Evolutionary conservation across 2,113 vertebrate species (phyloP).

Genomic region (Verasper variegatus): DNA sequence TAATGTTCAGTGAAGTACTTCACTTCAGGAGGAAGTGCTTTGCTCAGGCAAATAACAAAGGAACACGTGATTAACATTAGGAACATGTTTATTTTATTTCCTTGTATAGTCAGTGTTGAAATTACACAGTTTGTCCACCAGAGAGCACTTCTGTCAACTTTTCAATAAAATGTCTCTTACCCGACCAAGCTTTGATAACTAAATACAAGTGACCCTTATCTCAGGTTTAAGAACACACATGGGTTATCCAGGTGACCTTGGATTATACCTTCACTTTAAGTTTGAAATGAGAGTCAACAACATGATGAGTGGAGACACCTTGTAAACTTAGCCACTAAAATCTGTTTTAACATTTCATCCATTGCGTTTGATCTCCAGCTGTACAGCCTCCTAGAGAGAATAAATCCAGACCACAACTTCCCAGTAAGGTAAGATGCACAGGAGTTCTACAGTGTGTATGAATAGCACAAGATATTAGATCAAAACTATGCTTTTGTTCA

Average conservation of each 20-base stretch:
- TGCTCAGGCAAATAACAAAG: not conserved
- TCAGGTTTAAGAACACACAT: not conserved
- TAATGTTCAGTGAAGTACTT: not conserved
- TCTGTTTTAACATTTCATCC: not conserved
- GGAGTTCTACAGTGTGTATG: not conserved
- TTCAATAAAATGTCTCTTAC: not conserved
- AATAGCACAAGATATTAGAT: not conserved
- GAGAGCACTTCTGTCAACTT: conserved; percentile 2
- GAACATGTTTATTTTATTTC: not conserved
- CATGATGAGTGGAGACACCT: not conserved
- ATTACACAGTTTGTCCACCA: conserved; percentile 41
- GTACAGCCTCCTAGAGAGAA: conserved; percentile 95
- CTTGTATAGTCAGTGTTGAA: not conserved
- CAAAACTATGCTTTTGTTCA: not conserved
- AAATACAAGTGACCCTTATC: not conserved
- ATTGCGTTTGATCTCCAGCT: conserved; percentile 79
- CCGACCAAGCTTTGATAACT: not conserved
- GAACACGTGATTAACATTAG: not conserved
- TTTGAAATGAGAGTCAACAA: not conserved
- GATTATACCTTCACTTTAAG: not conserved
- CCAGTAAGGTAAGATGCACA: conserved; percentile 89
- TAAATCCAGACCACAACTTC: conserved; percentile 98
- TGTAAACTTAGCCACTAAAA: not conserved
- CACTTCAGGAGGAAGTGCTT: not conserved
- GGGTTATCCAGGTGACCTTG: not conserved